Evolutionary conservation across 2,888 invertebrate species (phyloP), one percentile per base, ranked within the genome.

Genomic region (Cotesia congregata): DNA sequence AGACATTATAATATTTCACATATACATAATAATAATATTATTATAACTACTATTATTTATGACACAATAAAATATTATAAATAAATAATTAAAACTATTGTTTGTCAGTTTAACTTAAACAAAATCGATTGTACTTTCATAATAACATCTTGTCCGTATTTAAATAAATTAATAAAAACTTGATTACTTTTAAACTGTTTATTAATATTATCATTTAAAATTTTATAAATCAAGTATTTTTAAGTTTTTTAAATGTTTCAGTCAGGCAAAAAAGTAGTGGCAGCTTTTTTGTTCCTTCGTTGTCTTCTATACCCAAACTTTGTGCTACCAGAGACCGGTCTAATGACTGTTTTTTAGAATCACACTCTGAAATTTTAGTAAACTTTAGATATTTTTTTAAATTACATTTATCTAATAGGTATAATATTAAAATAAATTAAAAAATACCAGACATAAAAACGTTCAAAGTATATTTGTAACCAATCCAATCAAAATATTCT

Each of bases 401-500:
- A 9, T 12, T 67, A n/a, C 30, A 30, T 30, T 30, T 30, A 30
- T 3, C 30, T 30, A 41, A 15, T 40, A n/a, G n/a, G n/a, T n/a
- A n/a, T n/a, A 30, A 15, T 41, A 64, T 68, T 64, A 20, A 6
- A 6, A 4, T n/a, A 30, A 39, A 15, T 15, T 59, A 20, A 64
- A 64, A 71, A 71, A 72, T 75, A 90, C 90, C 93, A 65, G 92
- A 90, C 40, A 88, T 84, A 88, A 93, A 90, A 40, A 93, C 91
- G 0, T 91, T 91, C 0, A 91, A 90, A 0, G 93, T 92, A 81
- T 94, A 94, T 39, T 93, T 90, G 82, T 94, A 94, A 0, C 94
- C 94, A 82, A 93, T 93, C 94, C 94, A 94, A 80, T 92, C 91
- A 3, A 94, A 87, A 84, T 94, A 94, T 85, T 94, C 94, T 77